phyloP scores from a whole-genome alignment of 2,797 vertebrate genomes.

The Pseudopleuronectes americanus region DNA sequence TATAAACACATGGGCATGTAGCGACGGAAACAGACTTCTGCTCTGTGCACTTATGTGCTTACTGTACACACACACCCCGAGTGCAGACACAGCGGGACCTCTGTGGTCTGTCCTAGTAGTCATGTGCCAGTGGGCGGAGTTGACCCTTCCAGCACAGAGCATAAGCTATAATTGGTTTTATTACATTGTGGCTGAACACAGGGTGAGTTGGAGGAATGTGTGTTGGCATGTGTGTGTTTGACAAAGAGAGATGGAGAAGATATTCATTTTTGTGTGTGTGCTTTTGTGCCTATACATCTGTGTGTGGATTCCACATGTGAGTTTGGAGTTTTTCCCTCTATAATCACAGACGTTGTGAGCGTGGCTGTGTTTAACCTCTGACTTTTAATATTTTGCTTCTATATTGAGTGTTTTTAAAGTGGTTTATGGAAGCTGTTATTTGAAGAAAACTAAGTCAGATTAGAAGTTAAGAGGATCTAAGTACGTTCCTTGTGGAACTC shows the following conservation, averaged over 20 bases:
- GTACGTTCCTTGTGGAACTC: slow-evolving; percentile 18
- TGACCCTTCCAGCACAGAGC: slow-evolving; percentile 57
- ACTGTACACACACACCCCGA: slow-evolving; percentile 44
- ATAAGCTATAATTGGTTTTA: slow-evolving; percentile 70
- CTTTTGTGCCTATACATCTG: slow-evolving; percentile 16
- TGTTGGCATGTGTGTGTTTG: slow-evolving; percentile 43
- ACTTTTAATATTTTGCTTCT: slow-evolving; percentile 41
- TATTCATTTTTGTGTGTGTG: slow-evolving; percentile 21
- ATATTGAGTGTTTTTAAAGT: slow-evolving; percentile 18
- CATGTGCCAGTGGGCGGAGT: slow-evolving; percentile 61
- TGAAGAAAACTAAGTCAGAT: background rate
- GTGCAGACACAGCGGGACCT: slow-evolving; percentile 61
- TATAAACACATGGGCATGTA: background rate
- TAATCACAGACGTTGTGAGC: slow-evolving; percentile 52
- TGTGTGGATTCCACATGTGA: slow-evolving; percentile 42
- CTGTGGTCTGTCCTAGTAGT: slow-evolving; percentile 55
- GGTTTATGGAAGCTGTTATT: slow-evolving; percentile 10
- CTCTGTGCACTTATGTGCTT: slow-evolving; percentile 35
- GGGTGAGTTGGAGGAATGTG: slow-evolving; percentile 61
- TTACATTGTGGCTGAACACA: slow-evolving; percentile 59
- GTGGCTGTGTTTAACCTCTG: slow-evolving; percentile 24
- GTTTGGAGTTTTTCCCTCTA: slow-evolving; percentile 26
- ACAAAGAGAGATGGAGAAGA: slow-evolving; percentile 10
- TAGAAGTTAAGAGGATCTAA: slow-evolving; percentile 6
- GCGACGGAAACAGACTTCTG: slow-evolving; percentile 3